phyloP scores from a whole-genome alignment of 2,113 vertebrate species.

The Merops nubicus region DNA sequence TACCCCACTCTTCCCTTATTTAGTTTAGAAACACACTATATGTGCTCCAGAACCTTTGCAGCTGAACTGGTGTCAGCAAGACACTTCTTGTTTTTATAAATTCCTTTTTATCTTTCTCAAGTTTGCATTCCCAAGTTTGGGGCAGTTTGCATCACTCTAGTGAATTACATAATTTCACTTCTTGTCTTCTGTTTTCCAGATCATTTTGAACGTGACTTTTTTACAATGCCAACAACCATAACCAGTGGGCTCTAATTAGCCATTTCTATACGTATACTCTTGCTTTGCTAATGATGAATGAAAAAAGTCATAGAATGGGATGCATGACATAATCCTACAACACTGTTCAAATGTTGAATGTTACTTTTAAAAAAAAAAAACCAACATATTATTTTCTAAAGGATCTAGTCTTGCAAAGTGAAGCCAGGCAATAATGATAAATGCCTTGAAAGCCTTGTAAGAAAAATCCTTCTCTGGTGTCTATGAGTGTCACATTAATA shows the following conservation, averaged over 20 bases:
- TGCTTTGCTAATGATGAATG: background rate
- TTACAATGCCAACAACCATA: background rate
- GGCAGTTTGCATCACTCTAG: background rate
- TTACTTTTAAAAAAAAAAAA: background rate
- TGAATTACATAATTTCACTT: background rate
- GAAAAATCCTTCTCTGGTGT: background rate
- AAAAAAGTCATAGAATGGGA: background rate
- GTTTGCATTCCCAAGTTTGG: too few species aligned
- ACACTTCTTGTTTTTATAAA: background rate
- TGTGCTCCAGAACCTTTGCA: background rate
- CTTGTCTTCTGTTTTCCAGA: background rate
- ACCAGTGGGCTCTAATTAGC: background rate
- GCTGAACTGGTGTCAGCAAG: background rate
- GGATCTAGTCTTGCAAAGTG: background rate
- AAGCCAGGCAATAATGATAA: background rate
- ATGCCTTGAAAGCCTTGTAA: background rate
- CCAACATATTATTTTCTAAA: background rate
- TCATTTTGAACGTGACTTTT: background rate
- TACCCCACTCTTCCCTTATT: background rate
- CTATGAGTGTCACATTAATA: background rate
- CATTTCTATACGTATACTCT: background rate
- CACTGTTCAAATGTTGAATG: background rate
- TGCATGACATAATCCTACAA: background rate
- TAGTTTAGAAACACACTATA: background rate
- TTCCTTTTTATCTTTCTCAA: background rate